phyloP scores from a whole-genome alignment of 2,888 invertebrate species.

The Pristionchus fissidentatus region DNA sequence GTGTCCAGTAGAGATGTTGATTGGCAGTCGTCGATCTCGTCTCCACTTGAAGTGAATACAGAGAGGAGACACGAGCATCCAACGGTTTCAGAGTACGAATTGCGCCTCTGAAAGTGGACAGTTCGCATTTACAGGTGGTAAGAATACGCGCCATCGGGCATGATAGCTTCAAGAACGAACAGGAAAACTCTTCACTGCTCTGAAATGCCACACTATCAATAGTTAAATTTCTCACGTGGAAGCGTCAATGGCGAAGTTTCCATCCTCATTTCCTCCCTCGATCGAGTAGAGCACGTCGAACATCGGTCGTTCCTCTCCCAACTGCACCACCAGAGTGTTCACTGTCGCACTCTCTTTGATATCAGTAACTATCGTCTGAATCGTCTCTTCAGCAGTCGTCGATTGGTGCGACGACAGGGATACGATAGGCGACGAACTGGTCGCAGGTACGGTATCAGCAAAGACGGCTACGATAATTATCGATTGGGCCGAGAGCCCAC shows the following conservation, averaged over 20 bases:
- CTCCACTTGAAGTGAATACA: slow-evolving; percentile 91
- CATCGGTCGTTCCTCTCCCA: slow-evolving; percentile 56
- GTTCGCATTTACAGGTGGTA: not conserved
- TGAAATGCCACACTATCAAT: too few species aligned
- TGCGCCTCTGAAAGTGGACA: slow-evolving; percentile 84
- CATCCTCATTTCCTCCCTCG: slow-evolving; percentile 72
- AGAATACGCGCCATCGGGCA: slow-evolving; percentile 31
- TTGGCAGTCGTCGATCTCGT: slow-evolving; percentile 82
- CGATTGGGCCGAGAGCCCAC: slow-evolving; percentile 60
- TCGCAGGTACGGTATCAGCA: slow-evolving; percentile 45
- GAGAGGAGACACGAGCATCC: slow-evolving; percentile 87
- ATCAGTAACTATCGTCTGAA: slow-evolving; percentile 72
- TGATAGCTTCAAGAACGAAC: slow-evolving; percentile 18
- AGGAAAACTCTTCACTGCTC: not conserved
- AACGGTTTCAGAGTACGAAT: slow-evolving; percentile 88
- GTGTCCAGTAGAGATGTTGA: slow-evolving; percentile 75
- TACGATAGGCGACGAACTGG: slow-evolving; percentile 3
- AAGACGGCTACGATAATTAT: slow-evolving; percentile 62
- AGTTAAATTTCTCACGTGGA: slow-evolving; percentile 56
- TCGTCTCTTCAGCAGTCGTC: slow-evolving; percentile 62
- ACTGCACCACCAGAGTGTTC: slow-evolving; percentile 71
- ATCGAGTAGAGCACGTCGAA: slow-evolving; percentile 65
- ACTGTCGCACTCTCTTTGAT: slow-evolving; percentile 71
- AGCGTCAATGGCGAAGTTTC: slow-evolving; percentile 68
- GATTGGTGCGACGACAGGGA: slow-evolving; percentile 4